A percentile compares a stretch with the other conserved stretches of the same genome.
Conservation (phyloP, 2,797 vertebrate species). For the Rhinogobio ventralis region DNA sequence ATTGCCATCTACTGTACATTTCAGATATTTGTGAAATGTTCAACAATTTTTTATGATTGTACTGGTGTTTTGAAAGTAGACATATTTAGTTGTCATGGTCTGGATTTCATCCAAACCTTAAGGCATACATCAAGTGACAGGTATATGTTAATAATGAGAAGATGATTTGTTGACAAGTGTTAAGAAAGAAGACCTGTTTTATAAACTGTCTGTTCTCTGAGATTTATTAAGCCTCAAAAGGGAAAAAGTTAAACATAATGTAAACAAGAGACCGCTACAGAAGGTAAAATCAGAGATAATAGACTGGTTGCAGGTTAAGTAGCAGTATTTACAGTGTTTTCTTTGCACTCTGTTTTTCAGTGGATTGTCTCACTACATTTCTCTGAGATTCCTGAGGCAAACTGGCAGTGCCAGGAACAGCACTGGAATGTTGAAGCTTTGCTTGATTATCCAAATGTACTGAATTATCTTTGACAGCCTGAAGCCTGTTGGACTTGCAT, state of each 20-base stretch:
- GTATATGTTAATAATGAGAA: not conserved
- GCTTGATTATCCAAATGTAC: constrained; percentile 74
- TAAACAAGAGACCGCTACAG: not conserved
- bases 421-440: constrained; percentile 74
- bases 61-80: constrained; percentile 4
- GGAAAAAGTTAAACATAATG: not conserved
- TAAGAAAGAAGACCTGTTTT: not conserved
- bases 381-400: constrained; percentile 53
- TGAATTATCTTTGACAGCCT: constrained; percentile 79
- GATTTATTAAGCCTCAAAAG: not conserved
- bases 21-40: not conserved
- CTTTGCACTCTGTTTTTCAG: constrained; percentile 41
- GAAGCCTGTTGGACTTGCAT: constrained; percentile 72
- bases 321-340: not conserved
- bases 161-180: constrained; percentile 13
- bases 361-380: constrained; percentile 23
- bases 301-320: not conserved
- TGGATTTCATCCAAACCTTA: constrained; percentile 3
- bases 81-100: not conserved
- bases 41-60: not conserved
- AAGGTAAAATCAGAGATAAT: not conserved
- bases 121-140: constrained; percentile 1
- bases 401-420: constrained; percentile 73
- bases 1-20: not conserved
- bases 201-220: not conserved